Base-by-base conservation (phyloP, 2,888 invertebrate species). In the Cenopis cana region DNA sequence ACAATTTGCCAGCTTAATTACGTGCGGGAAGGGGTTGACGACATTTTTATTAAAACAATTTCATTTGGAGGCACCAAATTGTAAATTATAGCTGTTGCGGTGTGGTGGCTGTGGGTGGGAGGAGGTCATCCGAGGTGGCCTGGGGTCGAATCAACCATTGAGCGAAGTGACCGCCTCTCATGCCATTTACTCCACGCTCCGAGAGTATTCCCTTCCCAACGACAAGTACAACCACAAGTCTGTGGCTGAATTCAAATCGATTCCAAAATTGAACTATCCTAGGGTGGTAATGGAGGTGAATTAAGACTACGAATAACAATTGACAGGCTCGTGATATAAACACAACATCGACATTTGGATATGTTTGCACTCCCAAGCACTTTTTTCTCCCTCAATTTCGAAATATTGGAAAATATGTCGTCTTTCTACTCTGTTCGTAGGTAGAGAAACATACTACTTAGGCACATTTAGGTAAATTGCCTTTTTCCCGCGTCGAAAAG, bases 151-250 rank as follows among this genome's bases (percentile, higher is more conserved):
- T 73, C 74, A 24, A 68, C 74, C 69, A 71, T 74, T 72, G 71
- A 60, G 70, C 74, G 59, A 62, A 71, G 68, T 74, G 77, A 73
- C 74, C 76, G 57, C 74, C 78, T 75, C 75, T 69, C 68, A 60
- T 73, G 59, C 74, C 75, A 78, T 79, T 81, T 79, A 75, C 77
- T 72, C 77, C 74, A 75, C 75, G 72, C 76, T 77, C 74, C 75
- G 71, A 74, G 74, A 74, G 70, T 71, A 77, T 77, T 76, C 77
- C 49, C 41, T n/a, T n/a, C n/a, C n/a, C n/a, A n/a, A 5, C 3
- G 12, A 70, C 74, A 55, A 64, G 67, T 59, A 65, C 46, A 49
- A 33, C 46, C 64, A 24, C 29, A 56, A 24, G 4, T 24, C 61
- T 24, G 24, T 24, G 24, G 24, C 24, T 60, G 54, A 66, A 62